Evolutionary conservation across 2,797 vertebrate genomes (phyloP).

Genomic region (Pristis pectinata): DNA sequence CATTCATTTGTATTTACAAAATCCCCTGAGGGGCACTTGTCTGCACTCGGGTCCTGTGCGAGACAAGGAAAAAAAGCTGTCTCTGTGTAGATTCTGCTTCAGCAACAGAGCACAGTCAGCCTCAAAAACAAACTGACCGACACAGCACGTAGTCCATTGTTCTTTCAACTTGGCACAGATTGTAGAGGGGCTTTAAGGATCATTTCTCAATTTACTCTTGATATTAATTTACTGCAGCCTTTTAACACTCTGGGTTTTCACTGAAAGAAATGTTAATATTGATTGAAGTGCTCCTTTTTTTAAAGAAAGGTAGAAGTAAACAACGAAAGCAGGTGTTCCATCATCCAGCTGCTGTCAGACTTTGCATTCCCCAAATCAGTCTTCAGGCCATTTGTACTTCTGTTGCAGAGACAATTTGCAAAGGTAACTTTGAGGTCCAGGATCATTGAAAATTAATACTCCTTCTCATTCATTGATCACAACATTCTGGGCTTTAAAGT

Average conservation of each 20-base stretch:
- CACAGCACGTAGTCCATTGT: background rate
- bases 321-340: background rate
- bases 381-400: background rate
- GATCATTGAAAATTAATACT: background rate
- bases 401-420: background rate
- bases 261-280: background rate
- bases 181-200: background rate
- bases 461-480: background rate
- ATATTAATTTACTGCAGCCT: background rate
- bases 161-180: background rate
- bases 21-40: constrained; percentile 21
- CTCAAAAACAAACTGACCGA: background rate
- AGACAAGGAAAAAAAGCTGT: background rate
- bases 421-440: background rate
- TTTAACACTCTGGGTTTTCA: background rate
- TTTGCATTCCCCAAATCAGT: background rate
- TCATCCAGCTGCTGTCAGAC: too few relatives aligned
- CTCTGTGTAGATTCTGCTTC: background rate
- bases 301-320: background rate
- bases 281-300: background rate
- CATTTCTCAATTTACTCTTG: background rate
- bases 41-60: background rate
- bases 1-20: constrained; percentile 20
- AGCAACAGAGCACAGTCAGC: background rate
- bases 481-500: background rate